Conservation (phyloP, 2,888 invertebrate genomes). For the Drosophila bunnanda region DNA sequence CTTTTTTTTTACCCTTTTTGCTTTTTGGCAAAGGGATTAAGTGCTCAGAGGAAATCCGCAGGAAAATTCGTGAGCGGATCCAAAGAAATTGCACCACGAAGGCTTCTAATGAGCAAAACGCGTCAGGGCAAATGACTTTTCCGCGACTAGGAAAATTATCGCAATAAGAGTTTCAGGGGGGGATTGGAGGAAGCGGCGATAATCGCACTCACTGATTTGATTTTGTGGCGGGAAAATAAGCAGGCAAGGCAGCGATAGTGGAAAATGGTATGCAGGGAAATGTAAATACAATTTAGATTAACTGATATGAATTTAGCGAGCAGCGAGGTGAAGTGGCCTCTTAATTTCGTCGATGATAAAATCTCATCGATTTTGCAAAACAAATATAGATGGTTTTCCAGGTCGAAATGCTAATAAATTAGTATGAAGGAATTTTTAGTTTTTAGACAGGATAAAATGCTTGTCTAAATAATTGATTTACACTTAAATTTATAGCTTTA, state of each 20-base stretch:
- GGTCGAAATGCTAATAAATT: neutral
- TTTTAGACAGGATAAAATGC: neutral
- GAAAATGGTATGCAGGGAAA: constrained; percentile 10
- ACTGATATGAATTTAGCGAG: neutral
- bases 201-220: constrained; percentile 13
- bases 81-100: constrained; percentile 10
- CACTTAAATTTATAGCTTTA: neutral
- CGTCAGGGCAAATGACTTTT: constrained; percentile 23
- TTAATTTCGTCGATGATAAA: constrained; percentile 6
- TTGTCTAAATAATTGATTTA: no score
- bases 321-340: constrained; percentile 6
- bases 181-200: neutral
- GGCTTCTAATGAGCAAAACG: constrained; percentile 38
- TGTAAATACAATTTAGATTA: constrained; percentile 15
- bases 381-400: neutral
- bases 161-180: neutral
- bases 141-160: constrained; percentile 16
- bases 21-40: constrained; percentile 56
- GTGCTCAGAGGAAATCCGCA: constrained; percentile 15
- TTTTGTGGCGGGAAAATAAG: neutral
- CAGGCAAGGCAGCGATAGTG: constrained; percentile 2
- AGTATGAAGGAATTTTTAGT: neutral
- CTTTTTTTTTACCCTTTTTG: constrained; percentile 66
- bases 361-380: constrained; percentile 4
- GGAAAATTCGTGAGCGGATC: constrained; percentile 13